These are phyloP conservation scores for Setophaga petechia DNA, from an alignment of 2,113 vertebrate genomes.

Conservation along the genomic window DNA sequence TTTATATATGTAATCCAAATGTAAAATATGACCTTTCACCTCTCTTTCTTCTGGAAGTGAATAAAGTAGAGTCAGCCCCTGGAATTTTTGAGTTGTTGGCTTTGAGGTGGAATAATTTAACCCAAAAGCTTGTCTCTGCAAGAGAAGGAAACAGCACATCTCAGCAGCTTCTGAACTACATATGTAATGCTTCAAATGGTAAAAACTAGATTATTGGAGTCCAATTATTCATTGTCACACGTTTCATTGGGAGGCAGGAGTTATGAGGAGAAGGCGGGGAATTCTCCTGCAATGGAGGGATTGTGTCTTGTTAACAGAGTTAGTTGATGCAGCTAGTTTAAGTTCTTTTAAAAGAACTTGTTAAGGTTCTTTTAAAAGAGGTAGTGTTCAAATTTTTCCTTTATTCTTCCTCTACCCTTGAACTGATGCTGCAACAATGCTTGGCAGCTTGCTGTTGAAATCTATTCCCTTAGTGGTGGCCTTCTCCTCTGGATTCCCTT, in stretches of 20 bases:
- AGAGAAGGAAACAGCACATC: neutral
- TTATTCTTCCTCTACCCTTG: neutral
- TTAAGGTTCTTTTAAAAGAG: neutral
- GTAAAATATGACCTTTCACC: neutral
- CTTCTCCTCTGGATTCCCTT: neutral
- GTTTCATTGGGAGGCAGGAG: neutral
- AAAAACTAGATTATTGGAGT: neutral
- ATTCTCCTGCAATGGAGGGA: neutral
- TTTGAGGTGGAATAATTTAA: slow-evolving; percentile 22
- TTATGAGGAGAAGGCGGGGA: neutral
- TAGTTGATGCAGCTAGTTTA: neutral
- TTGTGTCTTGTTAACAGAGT: neutral
- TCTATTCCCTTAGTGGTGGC: neutral
- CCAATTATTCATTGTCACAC: neutral
- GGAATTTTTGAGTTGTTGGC: neutral
- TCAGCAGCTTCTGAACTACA: neutral
- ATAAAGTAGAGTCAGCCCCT: neutral
- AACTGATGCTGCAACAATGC: neutral
- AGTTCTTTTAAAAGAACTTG: neutral
- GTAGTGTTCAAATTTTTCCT: neutral
- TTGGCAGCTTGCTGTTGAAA: neutral
- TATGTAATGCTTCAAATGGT: neutral
- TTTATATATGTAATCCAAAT: neutral
- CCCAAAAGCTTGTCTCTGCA: neutral
- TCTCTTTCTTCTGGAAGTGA: neutral